Evolutionary conservation across 2,797 vertebrate genomes (phyloP), one percentile per base, ranked within the genome.

Genomic region (Rhadinocentrus ornatus): DNA sequence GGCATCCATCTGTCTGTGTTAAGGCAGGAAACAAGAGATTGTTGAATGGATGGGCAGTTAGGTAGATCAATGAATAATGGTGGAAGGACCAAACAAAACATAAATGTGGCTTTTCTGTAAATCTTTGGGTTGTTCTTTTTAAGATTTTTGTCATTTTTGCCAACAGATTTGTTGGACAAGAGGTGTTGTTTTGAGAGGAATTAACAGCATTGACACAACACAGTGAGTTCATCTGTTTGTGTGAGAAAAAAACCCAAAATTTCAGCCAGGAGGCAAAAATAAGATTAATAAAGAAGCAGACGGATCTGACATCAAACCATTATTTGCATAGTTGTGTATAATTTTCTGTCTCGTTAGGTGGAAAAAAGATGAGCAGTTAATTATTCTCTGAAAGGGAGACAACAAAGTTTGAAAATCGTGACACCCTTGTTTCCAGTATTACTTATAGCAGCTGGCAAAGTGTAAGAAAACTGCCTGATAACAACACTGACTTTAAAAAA

Each of bases 1-100:
- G 89, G 87, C 62, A 55, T 80, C 91, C 91, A 92, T 93, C 91
- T 92, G 88, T 86, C 80, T 78, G 71, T 77, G 66, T 66, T 83
- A 58, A 78, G 71, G 74, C 46, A 61, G 78, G 39, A 76, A 75
- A 70, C 61, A 24, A 81, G 64, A 22, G 54, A 75, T 20, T 50
- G 57, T 39, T 34, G 10, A 34, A 80, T 29, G 24, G 48, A 57
- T 18, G 52, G 34, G 54, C 53, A 35, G 34, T 34, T 55, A 64
- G 31, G 61, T 54, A 54, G 11, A 68, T 71, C 29, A 55, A 68
- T 44, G 48, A 16, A 32, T 24, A 9, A 32, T 15, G 6, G 20
- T 24, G 18, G 18, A 48, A 35, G 16, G 4, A 66, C 0, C 27
- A 24, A n/a, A 24, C 0, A 16, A 6, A 16, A 20, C 22, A 41